Evolutionary conservation across 1,140 invertebrate genomes (phyloP).

Genomic region (Drosophila simulans): DNA sequence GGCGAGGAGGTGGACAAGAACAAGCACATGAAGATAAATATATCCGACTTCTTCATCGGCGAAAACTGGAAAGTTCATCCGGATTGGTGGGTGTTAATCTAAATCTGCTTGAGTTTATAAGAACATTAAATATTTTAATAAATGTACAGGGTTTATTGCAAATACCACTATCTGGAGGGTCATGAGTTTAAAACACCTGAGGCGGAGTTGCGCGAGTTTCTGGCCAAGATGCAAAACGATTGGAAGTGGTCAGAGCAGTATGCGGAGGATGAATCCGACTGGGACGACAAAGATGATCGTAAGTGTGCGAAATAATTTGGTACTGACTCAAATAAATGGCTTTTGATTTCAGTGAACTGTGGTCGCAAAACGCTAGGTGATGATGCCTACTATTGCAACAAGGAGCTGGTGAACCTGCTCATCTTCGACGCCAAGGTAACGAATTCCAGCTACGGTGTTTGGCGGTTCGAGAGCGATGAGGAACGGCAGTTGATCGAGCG

Average conservation of each 20-base stretch:
- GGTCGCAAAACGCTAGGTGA: conserved; percentile 87
- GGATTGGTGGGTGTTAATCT: conserved; percentile 88
- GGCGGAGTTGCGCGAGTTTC: conserved; percentile 90
- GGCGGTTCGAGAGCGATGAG: conserved; percentile 86
- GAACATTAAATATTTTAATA: neutral
- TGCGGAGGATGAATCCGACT: conserved; percentile 73
- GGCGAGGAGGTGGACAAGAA: conserved; percentile 89
- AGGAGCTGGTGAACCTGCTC: conserved; percentile 92
- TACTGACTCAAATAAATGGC: no score
- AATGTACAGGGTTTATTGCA: conserved; percentile 90
- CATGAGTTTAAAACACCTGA: conserved; percentile 90
- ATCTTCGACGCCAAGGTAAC: conserved; percentile 95
- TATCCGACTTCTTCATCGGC: conserved; percentile 88
- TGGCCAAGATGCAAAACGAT: conserved; percentile 86
- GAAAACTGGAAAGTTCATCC: conserved; percentile 94
- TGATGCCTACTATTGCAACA: conserved; percentile 93
- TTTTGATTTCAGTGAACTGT: conserved; percentile 85
- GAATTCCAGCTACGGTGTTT: conserved; percentile 88
- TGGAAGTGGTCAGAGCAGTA: conserved; percentile 88
- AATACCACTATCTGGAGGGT: conserved; percentile 92
- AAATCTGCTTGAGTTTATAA: no score
- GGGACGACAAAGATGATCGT: conserved; percentile 69
- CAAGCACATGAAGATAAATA: conserved; percentile 88
- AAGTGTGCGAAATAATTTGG: neutral
- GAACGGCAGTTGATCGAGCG: conserved; percentile 86